phyloP scores from a whole-genome alignment of 2,113 vertebrate species.

The Erythrocercus mccallii region DNA sequence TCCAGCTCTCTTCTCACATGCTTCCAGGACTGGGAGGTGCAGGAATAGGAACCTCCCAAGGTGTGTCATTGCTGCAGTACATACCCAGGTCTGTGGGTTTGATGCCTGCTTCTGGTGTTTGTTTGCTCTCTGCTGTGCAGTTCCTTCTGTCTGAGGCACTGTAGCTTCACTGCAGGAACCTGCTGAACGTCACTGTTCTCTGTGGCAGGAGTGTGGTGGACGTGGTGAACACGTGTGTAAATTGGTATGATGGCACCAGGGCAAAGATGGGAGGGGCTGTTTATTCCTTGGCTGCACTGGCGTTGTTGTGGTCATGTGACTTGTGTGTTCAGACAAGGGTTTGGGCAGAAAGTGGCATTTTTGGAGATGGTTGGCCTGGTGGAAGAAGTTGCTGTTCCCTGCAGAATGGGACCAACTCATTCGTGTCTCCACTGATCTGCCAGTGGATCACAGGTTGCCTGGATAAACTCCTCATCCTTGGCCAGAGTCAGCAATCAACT shows the following conservation, averaged over 20 bases:
- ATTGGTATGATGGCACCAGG: fast-evolving
- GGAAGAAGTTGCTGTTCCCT: neutral
- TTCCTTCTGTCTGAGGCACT: neutral
- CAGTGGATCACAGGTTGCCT: neutral
- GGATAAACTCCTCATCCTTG: neutral
- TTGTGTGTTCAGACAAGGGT: neutral
- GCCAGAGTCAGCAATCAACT: neutral
- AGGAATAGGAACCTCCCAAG: neutral
- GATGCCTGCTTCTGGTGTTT: neutral
- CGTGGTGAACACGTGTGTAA: fast-evolving
- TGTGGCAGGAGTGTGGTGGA: fast-evolving
- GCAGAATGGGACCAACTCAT: neutral
- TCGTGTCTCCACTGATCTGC: neutral
- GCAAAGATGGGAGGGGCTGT: neutral
- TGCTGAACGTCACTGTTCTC: neutral
- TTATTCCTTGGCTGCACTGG: neutral
- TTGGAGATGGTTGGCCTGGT: neutral
- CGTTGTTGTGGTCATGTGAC: neutral
- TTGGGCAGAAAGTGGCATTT: neutral
- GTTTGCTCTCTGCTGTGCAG: neutral
- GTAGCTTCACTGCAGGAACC: neutral
- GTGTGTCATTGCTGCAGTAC: neutral
- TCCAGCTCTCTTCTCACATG: neutral
- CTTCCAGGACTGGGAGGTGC: neutral
- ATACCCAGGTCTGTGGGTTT: neutral